A percentile compares a stretch with the other conserved stretches of the same genome.
Evolutionary conservation across 2,888 invertebrate genomes (phyloP).

Genomic region (Trissoscelio sp.): DNA sequence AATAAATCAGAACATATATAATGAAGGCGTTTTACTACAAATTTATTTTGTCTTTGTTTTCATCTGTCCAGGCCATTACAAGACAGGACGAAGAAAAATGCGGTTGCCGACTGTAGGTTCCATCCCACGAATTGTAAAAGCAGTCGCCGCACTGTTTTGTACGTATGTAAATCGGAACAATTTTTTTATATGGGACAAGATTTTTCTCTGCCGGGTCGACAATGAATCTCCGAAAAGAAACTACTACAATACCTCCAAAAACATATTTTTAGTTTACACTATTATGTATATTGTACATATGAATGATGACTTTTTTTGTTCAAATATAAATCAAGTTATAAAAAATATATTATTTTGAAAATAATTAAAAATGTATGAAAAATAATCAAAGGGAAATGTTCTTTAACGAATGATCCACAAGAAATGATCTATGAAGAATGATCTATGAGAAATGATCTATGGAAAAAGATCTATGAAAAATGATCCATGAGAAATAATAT

Average conservation of each 20-base stretch:
- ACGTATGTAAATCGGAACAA: constrained; percentile 39
- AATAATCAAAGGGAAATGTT: too few species aligned
- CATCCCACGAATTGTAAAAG: constrained; percentile 23
- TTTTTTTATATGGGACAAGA: constrained; percentile 25
- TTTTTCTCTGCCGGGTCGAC: constrained; percentile 27
- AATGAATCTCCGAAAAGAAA: constrained; percentile 33
- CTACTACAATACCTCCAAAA: not conserved
- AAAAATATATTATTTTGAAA: too few species aligned
- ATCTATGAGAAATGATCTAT: too few species aligned
- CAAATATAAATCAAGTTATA: too few species aligned
- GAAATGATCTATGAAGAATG: too few species aligned
- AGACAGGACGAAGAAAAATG: constrained; percentile 39
- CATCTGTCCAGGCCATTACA: constrained; percentile 8
- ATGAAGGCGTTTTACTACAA: not conserved
- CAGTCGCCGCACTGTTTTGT: constrained; percentile 29
- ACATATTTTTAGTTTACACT: constrained; percentile 34
- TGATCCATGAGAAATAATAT: too few species aligned
- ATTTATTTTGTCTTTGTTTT: constrained; percentile 9
- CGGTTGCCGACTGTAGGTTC: not conserved
- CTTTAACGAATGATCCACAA: too few species aligned
- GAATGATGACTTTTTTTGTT: too few species aligned
- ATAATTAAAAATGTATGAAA: too few species aligned
- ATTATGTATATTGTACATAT: too few species aligned
- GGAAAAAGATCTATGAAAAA: too few species aligned
- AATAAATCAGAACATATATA: not conserved